phyloP scores from a whole-genome alignment of 2,888 invertebrate genomes.

The Amblyjoppa proteus region DNA sequence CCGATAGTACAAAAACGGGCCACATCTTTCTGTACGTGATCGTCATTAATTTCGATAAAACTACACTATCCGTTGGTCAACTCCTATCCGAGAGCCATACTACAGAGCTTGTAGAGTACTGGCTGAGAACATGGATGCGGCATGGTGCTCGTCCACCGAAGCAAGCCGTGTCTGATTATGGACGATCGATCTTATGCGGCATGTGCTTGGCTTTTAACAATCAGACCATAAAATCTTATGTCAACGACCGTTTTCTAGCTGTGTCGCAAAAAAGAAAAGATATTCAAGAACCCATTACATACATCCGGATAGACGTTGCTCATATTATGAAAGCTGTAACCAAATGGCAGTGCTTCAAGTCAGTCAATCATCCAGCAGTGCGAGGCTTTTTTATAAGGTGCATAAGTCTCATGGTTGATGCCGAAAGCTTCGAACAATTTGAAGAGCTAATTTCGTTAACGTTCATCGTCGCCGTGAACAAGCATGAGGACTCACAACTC shows the following conservation, averaged over 20 bases:
- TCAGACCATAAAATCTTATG: slow-evolving; percentile 45
- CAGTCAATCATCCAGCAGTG: too few species aligned
- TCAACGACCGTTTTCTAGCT: slow-evolving; percentile 15
- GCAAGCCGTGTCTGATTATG: slow-evolving; percentile 55
- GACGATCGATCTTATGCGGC: slow-evolving; percentile 56
- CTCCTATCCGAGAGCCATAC: slow-evolving; percentile 63
- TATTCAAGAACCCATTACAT: neutral
- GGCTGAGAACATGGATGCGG: slow-evolving; percentile 51
- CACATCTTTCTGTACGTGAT: slow-evolving; percentile 64
- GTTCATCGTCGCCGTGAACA: too few species aligned
- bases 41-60: slow-evolving; percentile 46
- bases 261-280: neutral
- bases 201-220: slow-evolving; percentile 65
- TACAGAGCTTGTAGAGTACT: slow-evolving; percentile 50
- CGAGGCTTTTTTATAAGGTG: too few species aligned
- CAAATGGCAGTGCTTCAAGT: too few species aligned
- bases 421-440: too few species aligned
- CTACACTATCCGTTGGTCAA: slow-evolving; percentile 56
- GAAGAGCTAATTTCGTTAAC: too few species aligned
- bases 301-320: neutral
- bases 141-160: slow-evolving; percentile 49
- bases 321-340: too few species aligned
- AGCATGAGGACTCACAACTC: too few species aligned
- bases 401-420: too few species aligned
- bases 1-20: slow-evolving; percentile 36